Base-by-base conservation (phyloP, 2,888 invertebrate species). In the Euproctis similis region DNA sequence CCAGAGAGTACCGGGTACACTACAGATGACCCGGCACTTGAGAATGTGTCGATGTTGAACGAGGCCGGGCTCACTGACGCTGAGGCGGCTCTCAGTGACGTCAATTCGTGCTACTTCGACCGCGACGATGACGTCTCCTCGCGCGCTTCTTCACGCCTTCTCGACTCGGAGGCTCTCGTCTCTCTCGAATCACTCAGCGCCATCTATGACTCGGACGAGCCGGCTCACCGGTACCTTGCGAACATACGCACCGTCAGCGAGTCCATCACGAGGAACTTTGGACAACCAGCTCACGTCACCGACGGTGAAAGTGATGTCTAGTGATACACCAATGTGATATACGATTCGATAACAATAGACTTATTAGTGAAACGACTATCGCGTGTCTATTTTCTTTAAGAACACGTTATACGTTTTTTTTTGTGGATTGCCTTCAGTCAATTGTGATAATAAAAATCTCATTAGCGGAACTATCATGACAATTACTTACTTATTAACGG, bases 61-160 rank as follows among this genome's bases (percentile, higher is more conserved):
- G 94, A 94, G 73, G 91, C 93, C 10, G 94, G 94, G 5, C 87
- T 94, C 23, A 94, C 94, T 1, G 94, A 94, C 77, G 94, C 93
- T 6, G 94, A 95, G 85, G 94, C 93, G 34, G 94, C 94, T 12
- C 85, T 94, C 35, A 94, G 94, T 54, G 94, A 94, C 74, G 92
- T 94, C 26, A 94, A 94, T 77, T 93, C 93, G 5, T 90, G 92
- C 51, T 92, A 91, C 71, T 90, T 91, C 69, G 89, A 89, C 57
- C 81, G 88, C 34, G 88, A 88, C 49, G 88, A 94, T 60, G 93
- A 93, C 43, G 90, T 94, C 42, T 94, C 94, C 2, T 94, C 94
- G 4, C 87, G 94, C 38, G 94, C 94, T 17, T 94, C 93, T 11
- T 93, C 94, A 8, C 87, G 93, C 6, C 87, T 94, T 25, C 89